A percentile compares a stretch with the other conserved stretches of the same genome.
Evolutionary conservation across 2,113 vertebrate species (phyloP).

Genomic region (Perca fluviatilis): DNA sequence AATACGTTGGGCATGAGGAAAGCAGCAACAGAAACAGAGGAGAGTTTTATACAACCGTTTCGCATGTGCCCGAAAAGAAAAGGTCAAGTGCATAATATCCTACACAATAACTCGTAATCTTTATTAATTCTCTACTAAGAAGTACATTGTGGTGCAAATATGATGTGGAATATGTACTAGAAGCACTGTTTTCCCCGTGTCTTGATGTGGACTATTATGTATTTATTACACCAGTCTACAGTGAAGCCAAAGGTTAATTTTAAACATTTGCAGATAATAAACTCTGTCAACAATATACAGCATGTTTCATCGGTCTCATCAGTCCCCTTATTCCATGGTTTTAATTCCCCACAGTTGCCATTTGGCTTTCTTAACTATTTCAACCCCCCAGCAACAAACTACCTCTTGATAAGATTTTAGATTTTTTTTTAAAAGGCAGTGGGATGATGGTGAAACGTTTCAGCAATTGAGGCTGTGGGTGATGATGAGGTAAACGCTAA

Average conservation of each 20-base stretch:
- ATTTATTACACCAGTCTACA: slow-evolving; percentile 12
- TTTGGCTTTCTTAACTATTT: slow-evolving; percentile 29
- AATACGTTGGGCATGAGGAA: slow-evolving; percentile 55
- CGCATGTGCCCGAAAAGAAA: background rate
- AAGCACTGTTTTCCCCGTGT: background rate
- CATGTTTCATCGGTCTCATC: background rate
- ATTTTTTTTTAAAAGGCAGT: background rate
- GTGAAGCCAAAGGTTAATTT: slow-evolving; percentile 31
- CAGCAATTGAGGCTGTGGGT: slow-evolving; percentile 10
- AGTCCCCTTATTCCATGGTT: slow-evolving; percentile 9
- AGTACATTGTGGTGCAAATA: slow-evolving; percentile 15
- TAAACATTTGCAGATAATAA: slow-evolving; percentile 30
- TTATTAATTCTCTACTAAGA: slow-evolving; percentile 30
- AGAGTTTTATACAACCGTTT: slow-evolving; percentile 30
- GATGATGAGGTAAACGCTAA: slow-evolving; percentile 59
- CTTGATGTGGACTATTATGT: slow-evolving; percentile 19
- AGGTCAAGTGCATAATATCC: slow-evolving; percentile 15
- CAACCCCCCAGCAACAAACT: background rate
- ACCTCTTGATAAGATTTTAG: slow-evolving; percentile 14
- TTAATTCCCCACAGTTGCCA: slow-evolving; percentile 6
- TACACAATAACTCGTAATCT: slow-evolving; percentile 40
- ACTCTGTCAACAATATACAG: background rate
- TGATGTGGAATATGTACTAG: background rate
- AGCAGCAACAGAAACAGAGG: slow-evolving; percentile 51
- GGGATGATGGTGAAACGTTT: slow-evolving; percentile 29